These are phyloP conservation scores for Borostomias antarcticus DNA, from an alignment of 2,797 vertebrate genomes.

Conservation along the genomic window DNA sequence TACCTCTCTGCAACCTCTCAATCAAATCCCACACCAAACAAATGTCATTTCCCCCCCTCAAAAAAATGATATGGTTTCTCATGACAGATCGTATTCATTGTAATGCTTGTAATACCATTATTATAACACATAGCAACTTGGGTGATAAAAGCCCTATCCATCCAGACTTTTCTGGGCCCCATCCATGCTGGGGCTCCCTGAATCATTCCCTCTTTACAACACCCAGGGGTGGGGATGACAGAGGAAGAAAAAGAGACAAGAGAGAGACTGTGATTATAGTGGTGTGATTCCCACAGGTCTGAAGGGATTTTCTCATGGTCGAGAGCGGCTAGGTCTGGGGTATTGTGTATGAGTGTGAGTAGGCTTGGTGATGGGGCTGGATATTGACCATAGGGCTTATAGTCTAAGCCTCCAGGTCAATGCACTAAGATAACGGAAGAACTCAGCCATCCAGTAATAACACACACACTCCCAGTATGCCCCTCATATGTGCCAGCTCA, in stretches of 20 bases:
- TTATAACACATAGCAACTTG: no score
- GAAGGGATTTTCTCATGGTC: slow-evolving; percentile 72
- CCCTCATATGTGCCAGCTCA: slow-evolving; percentile 20
- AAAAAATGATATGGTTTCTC: no score
- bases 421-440: slow-evolving; percentile 77
- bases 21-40: no score
- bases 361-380: slow-evolving; percentile 59
- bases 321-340: slow-evolving; percentile 56
- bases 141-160: no score
- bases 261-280: slow-evolving; percentile 61
- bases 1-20: no score
- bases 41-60: no score
- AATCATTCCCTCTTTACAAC: no score
- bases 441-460: slow-evolving; percentile 67
- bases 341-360: slow-evolving; percentile 51
- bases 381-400: slow-evolving; percentile 65
- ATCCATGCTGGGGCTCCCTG: no score
- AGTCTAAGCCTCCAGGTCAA: slow-evolving; percentile 78
- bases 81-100: no score
- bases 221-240: slow-evolving; percentile 27
- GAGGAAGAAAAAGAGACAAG: slow-evolving; percentile 45
- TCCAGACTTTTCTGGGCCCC: no score
- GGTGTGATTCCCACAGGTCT: slow-evolving; percentile 63
- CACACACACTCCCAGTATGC: slow-evolving; percentile 34
- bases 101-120: no score